phyloP scores from a whole-genome alignment of 2,113 vertebrate species.

The Siphamia tubifer region DNA sequence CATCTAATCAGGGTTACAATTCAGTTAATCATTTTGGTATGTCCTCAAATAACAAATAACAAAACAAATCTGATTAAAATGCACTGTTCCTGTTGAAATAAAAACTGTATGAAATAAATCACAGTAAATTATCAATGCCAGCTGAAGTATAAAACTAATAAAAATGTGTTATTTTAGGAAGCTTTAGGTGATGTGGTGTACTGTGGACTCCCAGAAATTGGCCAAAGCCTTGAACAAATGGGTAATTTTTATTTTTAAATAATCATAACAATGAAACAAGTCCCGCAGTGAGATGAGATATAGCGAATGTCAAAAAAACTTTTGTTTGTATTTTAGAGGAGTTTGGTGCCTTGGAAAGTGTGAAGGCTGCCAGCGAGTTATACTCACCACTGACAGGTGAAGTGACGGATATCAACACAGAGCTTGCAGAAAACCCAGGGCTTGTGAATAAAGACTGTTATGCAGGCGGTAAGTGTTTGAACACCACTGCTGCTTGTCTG shows the following conservation, averaged over 20 bases:
- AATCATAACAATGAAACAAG: no score
- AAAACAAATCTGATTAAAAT: no score
- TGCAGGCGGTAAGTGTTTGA: conserved; percentile 82
- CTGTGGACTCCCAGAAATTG: conserved; percentile 94
- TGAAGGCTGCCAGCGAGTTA: conserved; percentile 97
- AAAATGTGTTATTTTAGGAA: conserved; percentile 77
- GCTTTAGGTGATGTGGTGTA: conserved; percentile 96
- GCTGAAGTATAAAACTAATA: not conserved
- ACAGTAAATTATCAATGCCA: no score
- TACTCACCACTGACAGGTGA: conserved; percentile 94
- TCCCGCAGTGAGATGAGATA: not conserved
- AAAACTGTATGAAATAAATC: no score
- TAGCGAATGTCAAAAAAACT: not conserved
- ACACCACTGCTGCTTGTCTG: not conserved
- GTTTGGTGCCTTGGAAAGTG: conserved; percentile 96
- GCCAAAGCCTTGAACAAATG: conserved; percentile 89
- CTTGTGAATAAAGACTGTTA: conserved; percentile 97
- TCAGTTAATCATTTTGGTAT: no score
- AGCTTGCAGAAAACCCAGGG: conserved; percentile 90
- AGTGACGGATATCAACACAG: conserved; percentile 90
- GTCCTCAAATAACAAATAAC: no score
- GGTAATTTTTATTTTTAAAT: conserved; percentile 75
- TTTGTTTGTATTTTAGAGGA: conserved; percentile 83
- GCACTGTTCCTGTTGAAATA: no score
- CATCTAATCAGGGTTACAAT: no score